Base-by-base conservation (phyloP, 2,888 invertebrate genomes). In the Euspilapteryx auroguttella region DNA sequence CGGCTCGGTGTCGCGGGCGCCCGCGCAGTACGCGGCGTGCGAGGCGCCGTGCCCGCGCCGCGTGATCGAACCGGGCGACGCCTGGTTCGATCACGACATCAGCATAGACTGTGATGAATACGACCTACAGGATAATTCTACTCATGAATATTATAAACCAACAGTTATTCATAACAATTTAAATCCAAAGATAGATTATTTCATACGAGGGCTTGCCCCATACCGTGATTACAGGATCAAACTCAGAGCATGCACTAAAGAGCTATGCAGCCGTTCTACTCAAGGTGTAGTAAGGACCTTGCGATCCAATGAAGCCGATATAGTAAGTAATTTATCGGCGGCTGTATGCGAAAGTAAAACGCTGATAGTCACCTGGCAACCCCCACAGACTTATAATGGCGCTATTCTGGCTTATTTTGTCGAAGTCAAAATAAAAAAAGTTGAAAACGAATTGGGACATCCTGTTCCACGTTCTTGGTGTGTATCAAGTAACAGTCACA, bases 181-280 rank as follows among this genome's bases (percentile, higher is more conserved):
- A 20, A 27, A 43, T 21, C 35, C 45, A 10, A 42, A 45, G 31
- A n/a, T n/a, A n/a, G n/a, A n/a, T n/a, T n/a, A n/a, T n/a, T n/a
- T n/a, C n/a, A n/a, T n/a, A n/a, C n/a, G n/a, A n/a, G n/a, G n/a
- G n/a, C n/a, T n/a, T n/a, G n/a, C n/a, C n/a, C n/a, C n/a, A n/a
- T n/a, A n/a, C n/a, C 49, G 69, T 37, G 71, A 71, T 40, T 75
- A 73, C 30, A 58, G 49, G 31, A 61, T 73, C 35, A 45, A 55
- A 32, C 40, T 75, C 29, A 47, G 69, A 32, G 59, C 65, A 20
- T 75, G 75, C 36, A 45, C 48, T 25, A 36, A 38, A 4, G 31
- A 39, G 2, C 27, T 31, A 8, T 75, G 75, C 27, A 73, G 75
- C 29, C 48, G 59, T 37, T 58, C 59, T 14, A 44, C 52, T 14